phyloP scores from a whole-genome alignment of 1,140 invertebrate genomes.

The Zelostemma sp. region DNA sequence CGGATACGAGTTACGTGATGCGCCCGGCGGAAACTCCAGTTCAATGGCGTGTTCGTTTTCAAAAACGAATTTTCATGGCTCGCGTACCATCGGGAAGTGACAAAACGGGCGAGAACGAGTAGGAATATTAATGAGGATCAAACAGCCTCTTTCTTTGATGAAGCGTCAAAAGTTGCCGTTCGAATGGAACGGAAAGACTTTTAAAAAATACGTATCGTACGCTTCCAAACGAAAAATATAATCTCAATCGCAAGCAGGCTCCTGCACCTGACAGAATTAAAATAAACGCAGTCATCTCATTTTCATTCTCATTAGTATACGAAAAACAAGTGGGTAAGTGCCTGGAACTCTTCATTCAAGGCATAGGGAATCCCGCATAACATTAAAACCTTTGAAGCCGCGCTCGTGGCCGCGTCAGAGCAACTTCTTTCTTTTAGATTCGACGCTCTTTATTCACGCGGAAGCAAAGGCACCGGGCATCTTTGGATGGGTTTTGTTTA shows the following conservation, averaged over 20 bases:
- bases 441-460: conserved; percentile 3
- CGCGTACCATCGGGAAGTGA: neutral
- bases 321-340: conserved; percentile 63
- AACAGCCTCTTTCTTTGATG: no score
- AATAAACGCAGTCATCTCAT: conserved; percentile 67
- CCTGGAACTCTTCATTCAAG: conserved; percentile 46
- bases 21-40: conserved; percentile 2
- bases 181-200: no score
- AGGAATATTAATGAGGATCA: conserved; percentile 33
- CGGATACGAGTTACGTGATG: conserved; percentile 10
- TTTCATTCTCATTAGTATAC: conserved; percentile 69
- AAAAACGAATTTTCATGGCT: conserved; percentile 2
- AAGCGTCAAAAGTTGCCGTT: no score
- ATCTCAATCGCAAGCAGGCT: no score
- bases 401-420: neutral
- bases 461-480: conserved; percentile 5
- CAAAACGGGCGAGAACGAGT: neutral
- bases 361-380: conserved; percentile 63
- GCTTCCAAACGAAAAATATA: no score
- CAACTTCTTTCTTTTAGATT: neutral
- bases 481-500: conserved; percentile 13
- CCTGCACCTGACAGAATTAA: conserved; percentile 68
- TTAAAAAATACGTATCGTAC: no score
- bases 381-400: conserved; percentile 58
- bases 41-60: conserved; percentile 4